phyloP scores from a whole-genome alignment of 1,140 invertebrate species.

The Octopus bimaculoides region DNA sequence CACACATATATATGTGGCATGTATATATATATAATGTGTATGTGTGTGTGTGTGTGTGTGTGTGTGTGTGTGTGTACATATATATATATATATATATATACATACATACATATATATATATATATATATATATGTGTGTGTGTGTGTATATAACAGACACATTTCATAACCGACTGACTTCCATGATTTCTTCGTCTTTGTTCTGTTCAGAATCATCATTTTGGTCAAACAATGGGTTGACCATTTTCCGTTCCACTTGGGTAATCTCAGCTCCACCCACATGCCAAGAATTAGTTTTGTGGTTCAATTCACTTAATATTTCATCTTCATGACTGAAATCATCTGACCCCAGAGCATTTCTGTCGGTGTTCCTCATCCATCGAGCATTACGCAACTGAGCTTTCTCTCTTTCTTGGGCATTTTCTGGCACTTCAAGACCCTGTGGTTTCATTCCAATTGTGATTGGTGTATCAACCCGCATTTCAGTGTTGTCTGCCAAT shows the following conservation, averaged over 20 bases:
- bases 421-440: slow-evolving; percentile 31
- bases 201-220: slow-evolving; percentile 5
- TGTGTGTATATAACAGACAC: too few species aligned
- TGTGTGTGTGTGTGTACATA: slow-evolving; percentile 14
- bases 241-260: slow-evolving; percentile 21
- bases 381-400: slow-evolving; percentile 27
- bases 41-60: neutral
- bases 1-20: slow-evolving; percentile 7
- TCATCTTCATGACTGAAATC: slow-evolving; percentile 6
- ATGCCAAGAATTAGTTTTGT: slow-evolving; percentile 6
- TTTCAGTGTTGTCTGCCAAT: slow-evolving; percentile 36
- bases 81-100: slow-evolving; percentile 18
- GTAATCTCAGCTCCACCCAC: neutral
- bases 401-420: slow-evolving; percentile 13
- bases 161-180: slow-evolving; percentile 34
- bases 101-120: slow-evolving; percentile 15
- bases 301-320: neutral
- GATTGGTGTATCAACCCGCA: slow-evolving; percentile 40
- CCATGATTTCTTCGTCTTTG: slow-evolving; percentile 26
- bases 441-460: slow-evolving; percentile 39
- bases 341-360: slow-evolving; percentile 2
- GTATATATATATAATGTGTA: neutral
- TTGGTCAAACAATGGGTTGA: slow-evolving; percentile 25
- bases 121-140: slow-evolving; percentile 12
- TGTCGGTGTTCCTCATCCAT: slow-evolving; percentile 32